Evolutionary conservation across 2,888 invertebrate species (phyloP).

Genomic region (Catocala nupta): DNA sequence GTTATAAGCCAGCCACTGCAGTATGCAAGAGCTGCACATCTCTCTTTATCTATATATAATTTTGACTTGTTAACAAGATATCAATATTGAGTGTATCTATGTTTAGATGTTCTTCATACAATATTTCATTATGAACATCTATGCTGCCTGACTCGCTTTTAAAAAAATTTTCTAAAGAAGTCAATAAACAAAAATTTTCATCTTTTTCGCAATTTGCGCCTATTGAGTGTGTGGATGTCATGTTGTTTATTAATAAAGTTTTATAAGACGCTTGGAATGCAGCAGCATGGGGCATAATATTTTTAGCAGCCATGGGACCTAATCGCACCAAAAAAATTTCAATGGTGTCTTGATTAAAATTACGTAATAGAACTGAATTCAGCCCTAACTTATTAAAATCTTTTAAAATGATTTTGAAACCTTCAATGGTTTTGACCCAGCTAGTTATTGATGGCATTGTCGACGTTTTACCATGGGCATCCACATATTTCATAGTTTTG

Average conservation of each 20-base stretch:
- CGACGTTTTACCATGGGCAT: neutral
- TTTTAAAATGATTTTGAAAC: slow-evolving; percentile 8
- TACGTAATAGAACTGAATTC: slow-evolving; percentile 1
- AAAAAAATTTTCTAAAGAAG: neutral
- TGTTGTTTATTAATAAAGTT: too few relatives aligned
- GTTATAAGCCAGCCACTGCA: too few relatives aligned
- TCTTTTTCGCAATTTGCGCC: neutral
- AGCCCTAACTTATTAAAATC: neutral
- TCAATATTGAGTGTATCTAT: neutral
- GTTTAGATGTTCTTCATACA: neutral
- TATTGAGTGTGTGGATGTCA: too few relatives aligned
- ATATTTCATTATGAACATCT: neutral
- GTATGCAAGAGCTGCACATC: too few relatives aligned
- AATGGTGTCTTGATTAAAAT: slow-evolving; percentile 1
- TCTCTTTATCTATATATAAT: neutral
- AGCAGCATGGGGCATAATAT: too few relatives aligned
- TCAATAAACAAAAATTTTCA: neutral
- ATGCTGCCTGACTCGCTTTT: neutral
- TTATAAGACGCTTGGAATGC: too few relatives aligned
- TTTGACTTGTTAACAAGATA: neutral
- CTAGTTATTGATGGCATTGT: slow-evolving; percentile 10
- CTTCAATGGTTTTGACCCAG: slow-evolving; percentile 17
- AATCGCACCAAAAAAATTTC: neutral
- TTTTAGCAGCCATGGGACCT: too few relatives aligned
- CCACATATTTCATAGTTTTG: neutral